Evolutionary conservation across 2,888 invertebrate species (phyloP), one percentile per base, ranked within the genome.

Genomic region (Nomada ferruginata): DNA sequence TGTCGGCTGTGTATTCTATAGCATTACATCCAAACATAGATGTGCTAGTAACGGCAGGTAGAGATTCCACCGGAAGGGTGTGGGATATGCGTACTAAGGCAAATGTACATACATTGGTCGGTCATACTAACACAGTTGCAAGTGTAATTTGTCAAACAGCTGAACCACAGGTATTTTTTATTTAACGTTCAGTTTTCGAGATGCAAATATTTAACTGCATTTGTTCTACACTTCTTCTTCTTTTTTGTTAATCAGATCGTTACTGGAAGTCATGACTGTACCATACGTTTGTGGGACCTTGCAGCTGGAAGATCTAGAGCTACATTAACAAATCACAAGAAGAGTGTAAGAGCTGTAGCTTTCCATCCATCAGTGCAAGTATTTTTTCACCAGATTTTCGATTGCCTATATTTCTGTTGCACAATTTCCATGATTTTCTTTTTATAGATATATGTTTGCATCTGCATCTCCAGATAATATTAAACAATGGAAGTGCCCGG

Each of bases 61-160:
- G 99, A 73, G 99, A 99, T 94, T 97, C 98, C 0, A 99, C 98
- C 0, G 99, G 98, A 0, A 95, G 99, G 84, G 97, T 99, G 70
- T 99, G 99, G 99, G 99, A 99, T 94, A 98, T 99, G 97, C 95
- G 99, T 76, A 99, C 98, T 4, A 99, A 99, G 94, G 99, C 99
- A 2, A 99, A 99, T 94, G 97, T 99, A 73, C 99, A 99, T 94
- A 99, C 99, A 3, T 95, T 99, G 36, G 95, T 97, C 0, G 99
- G 99, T 0, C 99, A 99, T 94, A 98, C 98, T 0, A 99, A 99
- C 93, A 99, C 99, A 0, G 97, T 99, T 2, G 98, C 99, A 5
- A 97, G 98, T 90, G 98, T 99, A 0, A 96, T 97, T 65, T 97
- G 98, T 87, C 99, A 99, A 94, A 96, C 98, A 0, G 96, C 96